Conservation (phyloP, 2,113 vertebrate species). For the Mus spicilegus region DNA sequence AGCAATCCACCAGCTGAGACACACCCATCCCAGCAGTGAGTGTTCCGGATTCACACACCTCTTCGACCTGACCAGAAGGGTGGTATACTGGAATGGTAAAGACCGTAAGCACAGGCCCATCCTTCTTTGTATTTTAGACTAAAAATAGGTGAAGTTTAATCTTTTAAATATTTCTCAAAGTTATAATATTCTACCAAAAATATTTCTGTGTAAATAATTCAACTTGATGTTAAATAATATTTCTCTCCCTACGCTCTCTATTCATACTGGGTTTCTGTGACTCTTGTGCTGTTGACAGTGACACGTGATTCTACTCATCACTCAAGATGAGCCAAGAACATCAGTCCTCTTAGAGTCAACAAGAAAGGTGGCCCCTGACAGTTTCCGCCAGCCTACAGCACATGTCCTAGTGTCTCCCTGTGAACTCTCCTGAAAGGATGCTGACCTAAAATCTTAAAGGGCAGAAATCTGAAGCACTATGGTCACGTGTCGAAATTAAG, state of each 20-base stretch:
- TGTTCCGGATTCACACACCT: not conserved
- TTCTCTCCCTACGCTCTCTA: not conserved
- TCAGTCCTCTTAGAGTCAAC: not conserved
- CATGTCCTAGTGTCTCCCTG: not conserved
- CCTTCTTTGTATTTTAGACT: not conserved
- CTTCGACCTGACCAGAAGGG: not conserved
- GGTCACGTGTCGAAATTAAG: not conserved
- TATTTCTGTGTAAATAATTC: slow-evolving; percentile 25
- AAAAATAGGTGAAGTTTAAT: not conserved
- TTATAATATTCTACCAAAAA: not conserved
- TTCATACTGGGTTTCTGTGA: not conserved
- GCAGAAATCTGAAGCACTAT: not conserved
- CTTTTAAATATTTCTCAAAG: not conserved
- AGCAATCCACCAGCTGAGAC: not conserved
- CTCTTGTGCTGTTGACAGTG: slow-evolving; percentile 15
- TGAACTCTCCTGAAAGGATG: slow-evolving; percentile 10
- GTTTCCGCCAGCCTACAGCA: not conserved
- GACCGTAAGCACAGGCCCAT: not conserved
- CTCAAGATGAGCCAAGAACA: not conserved
- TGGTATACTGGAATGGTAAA: not conserved
- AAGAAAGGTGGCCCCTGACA: slow-evolving; percentile 13
- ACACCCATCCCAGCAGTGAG: too few species aligned
- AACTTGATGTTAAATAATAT: not conserved
- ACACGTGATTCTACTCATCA: not conserved
- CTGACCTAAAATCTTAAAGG: slow-evolving; percentile 33